Percentiles rank a stretch among this genome's conserved stretches.
phyloP scores from a whole-genome alignment of 2,797 vertebrate genomes.

The Selene dorsalis region DNA sequence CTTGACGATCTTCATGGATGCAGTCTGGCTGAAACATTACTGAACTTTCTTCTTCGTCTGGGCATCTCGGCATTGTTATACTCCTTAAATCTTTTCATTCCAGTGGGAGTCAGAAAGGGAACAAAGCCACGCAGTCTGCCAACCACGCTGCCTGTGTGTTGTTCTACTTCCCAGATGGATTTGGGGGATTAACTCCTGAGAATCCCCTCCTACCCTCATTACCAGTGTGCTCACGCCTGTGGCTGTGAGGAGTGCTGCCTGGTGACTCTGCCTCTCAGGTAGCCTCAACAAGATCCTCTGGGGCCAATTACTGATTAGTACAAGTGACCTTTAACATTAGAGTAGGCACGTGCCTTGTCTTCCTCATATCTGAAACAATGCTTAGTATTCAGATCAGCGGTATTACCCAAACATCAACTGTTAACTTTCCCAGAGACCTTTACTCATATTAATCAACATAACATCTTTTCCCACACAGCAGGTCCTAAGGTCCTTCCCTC shows the following conservation, averaged over 20 bases:
- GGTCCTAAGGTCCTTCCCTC: not conserved
- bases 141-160: conserved; percentile 62
- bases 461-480: not conserved
- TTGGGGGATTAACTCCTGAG: conserved; percentile 79
- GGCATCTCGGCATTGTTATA: conserved; percentile 1
- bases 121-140: conserved; percentile 61
- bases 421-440: not conserved
- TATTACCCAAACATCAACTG: no score
- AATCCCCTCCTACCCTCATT: conserved; percentile 82
- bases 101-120: conserved; percentile 33
- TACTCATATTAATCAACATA: not conserved
- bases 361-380: not conserved
- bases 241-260: conserved; percentile 24
- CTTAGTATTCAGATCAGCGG: no score
- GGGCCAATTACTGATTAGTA: conserved; percentile 27
- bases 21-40: conserved; percentile 11
- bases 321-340: conserved; percentile 29
- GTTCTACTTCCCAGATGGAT: conserved; percentile 79
- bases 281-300: conserved; percentile 40
- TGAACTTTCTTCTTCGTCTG: conserved; percentile 12
- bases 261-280: conserved; percentile 43
- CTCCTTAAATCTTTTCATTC: conserved; percentile 32
- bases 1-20: conserved; percentile 9
- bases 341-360: conserved; percentile 7
- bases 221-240: conserved; percentile 56